Base-by-base conservation (phyloP, 2,113 vertebrate species). In the Pontoporia blainvillei region DNA sequence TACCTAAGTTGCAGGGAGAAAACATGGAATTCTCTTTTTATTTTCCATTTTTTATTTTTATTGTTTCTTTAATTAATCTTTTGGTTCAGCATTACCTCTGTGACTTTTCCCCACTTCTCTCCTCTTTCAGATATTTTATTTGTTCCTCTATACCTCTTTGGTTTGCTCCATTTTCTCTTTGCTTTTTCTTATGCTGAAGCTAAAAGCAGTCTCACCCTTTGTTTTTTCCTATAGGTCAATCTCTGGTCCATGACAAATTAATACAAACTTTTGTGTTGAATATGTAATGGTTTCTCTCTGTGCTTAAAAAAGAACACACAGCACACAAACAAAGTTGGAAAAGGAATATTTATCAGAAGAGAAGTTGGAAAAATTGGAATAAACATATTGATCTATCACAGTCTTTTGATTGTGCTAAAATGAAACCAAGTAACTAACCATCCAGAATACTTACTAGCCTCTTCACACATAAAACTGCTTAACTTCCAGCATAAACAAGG, bases 261-360 rank as follows among this genome's bases (percentile, higher is more conserved):
- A 93, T 93, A 91, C 31, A 95, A 86, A 84, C 14, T 93, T 97
- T 95, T 76, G 20, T 96, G 71, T 27, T 90, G 69, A 95, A 93
- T 86, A 93, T 62, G 75, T 88, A 86, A 93, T 95, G n/a, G 8
- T 54, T 92, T 96, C 61, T 84, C 34, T 91, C 52, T 91, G 25
- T 86, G 31, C 61, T 90, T 64, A 75, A 75, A 95, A 95, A 41
- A 54, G 61, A 64, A 93, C 25, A 92, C 41, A 69, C 15, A 91
- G 59, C 17, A 78, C 84, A 93, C 62, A 95, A 78, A 93, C 57
- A 95, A 78, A 11, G 75, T 46, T 23, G 49, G 39, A 27, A 79
- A 94, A 91, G 44, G 36, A 44, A 18, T 46, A 81, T 96, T 96
- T 79, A 88, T 96, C 39, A 91, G 82, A 93, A 86, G 79, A 61